Evolutionary conservation across 1,140 invertebrate genomes (phyloP).

Genomic region (Cataglyphis hispanica): DNA sequence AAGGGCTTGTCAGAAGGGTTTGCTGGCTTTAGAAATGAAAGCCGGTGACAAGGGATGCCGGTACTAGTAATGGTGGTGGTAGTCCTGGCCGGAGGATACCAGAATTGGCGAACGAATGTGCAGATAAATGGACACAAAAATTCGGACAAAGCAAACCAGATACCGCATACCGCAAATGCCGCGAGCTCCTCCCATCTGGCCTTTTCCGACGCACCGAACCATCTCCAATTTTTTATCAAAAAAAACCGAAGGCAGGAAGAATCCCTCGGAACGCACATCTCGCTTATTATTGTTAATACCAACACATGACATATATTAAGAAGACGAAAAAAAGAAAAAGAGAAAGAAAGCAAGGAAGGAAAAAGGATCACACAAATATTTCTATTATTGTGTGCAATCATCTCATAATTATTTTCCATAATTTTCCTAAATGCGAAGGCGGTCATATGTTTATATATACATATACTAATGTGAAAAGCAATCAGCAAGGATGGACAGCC

Average conservation of each 20-base stretch:
- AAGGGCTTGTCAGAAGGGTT: conserved; percentile 61
- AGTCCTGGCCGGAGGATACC: conserved; percentile 40
- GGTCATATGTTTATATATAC: too few relatives aligned
- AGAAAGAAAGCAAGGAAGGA: conserved; percentile 8
- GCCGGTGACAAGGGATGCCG: conserved; percentile 67
- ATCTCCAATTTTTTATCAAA: conserved; percentile 33
- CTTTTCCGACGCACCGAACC: conserved; percentile 54
- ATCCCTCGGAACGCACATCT: conserved; percentile 45
- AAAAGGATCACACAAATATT: neutral
- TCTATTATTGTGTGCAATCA: neutral
- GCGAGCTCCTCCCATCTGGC: conserved; percentile 51
- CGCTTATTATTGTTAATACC: neutral
- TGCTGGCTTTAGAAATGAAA: conserved; percentile 72
- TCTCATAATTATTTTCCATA: neutral
- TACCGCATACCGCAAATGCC: conserved; percentile 78
- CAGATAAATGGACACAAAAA: conserved; percentile 82
- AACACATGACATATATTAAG: neutral
- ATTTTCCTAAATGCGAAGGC: neutral
- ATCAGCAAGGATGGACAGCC: conserved; percentile 19
- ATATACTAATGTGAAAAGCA: conserved; percentile 26
- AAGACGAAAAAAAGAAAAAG: neutral
- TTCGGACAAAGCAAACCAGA: conserved; percentile 80
- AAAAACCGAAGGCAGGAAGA: conserved; percentile 63
- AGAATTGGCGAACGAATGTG: conserved; percentile 65
- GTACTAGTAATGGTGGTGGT: conserved; percentile 29